Conservation (phyloP, 2,113 vertebrate species). For the Tragelaphus buxtoni region DNA sequence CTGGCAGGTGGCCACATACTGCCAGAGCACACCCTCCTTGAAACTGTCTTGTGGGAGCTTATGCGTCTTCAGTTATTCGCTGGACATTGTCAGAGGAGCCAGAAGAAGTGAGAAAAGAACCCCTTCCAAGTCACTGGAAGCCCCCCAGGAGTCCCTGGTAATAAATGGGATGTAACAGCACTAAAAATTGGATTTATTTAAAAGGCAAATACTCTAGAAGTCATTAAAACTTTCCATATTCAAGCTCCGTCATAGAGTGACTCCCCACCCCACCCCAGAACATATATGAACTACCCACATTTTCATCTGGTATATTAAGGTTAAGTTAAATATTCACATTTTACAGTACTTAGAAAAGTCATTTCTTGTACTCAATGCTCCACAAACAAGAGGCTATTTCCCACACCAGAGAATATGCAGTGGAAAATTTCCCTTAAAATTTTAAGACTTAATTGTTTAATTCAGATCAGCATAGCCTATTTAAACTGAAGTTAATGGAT, state of each 20-base stretch:
- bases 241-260: not conserved
- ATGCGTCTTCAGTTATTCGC: not conserved
- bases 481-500: not conserved
- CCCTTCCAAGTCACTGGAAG: not conserved
- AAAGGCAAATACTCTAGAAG: not conserved
- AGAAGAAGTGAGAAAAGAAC: constrained; percentile 2
- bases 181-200: not conserved
- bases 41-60: not conserved
- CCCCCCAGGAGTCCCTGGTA: not conserved
- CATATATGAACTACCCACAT: not conserved
- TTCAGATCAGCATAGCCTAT: not conserved
- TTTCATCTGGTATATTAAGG: not conserved
- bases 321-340: not conserved
- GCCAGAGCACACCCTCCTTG: not conserved
- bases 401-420: not conserved
- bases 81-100: not conserved
- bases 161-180: not conserved
- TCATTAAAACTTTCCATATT: constrained; percentile 34
- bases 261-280: fast-evolving
- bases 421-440: not conserved
- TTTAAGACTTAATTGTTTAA: not conserved
- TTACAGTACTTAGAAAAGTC: not conserved
- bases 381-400: not conserved
- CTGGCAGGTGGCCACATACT: not conserved
- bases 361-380: not conserved